These are phyloP conservation scores for Archaeoteleia sp. DNA, from an alignment of 2,888 invertebrate genomes.

Conservation along the genomic window DNA sequence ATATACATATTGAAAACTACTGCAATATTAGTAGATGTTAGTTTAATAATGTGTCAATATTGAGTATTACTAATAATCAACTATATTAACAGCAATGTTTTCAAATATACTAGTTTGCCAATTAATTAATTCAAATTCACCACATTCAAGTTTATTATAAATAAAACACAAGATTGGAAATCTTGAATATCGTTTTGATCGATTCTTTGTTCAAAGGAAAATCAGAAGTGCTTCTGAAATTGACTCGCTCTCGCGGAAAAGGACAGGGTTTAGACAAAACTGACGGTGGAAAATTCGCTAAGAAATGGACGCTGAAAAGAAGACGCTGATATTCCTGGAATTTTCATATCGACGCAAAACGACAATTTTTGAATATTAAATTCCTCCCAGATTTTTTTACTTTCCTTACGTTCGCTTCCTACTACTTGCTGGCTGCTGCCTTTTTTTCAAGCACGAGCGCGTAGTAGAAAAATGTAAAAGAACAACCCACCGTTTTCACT, in stretches of 20 bases:
- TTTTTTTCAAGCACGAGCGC: conserved; percentile 33
- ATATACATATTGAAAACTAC: no score
- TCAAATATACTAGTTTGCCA: no score
- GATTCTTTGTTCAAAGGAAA: background rate
- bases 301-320: conserved; percentile 52
- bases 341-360: conserved; percentile 74
- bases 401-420: conserved; percentile 52
- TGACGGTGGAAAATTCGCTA: conserved; percentile 48
- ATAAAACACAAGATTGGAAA: no score
- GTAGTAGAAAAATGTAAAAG: conserved; percentile 20
- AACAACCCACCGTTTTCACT: background rate
- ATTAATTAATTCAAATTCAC: no score
- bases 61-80: no score
- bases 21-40: no score
- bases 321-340: conserved; percentile 70
- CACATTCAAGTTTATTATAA: no score
- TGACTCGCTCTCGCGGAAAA: conserved; percentile 24
- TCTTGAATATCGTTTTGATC: background rate
- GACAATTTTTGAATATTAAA: conserved; percentile 75
- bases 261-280: conserved; percentile 49
- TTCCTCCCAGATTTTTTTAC: conserved; percentile 65
- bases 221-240: conserved; percentile 1
- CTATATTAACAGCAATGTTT: no score
- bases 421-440: conserved; percentile 32
- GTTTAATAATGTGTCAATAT: no score